phyloP scores from a whole-genome alignment of 2,888 invertebrate genomes.

The Spatulosminthurus flaviceps region DNA sequence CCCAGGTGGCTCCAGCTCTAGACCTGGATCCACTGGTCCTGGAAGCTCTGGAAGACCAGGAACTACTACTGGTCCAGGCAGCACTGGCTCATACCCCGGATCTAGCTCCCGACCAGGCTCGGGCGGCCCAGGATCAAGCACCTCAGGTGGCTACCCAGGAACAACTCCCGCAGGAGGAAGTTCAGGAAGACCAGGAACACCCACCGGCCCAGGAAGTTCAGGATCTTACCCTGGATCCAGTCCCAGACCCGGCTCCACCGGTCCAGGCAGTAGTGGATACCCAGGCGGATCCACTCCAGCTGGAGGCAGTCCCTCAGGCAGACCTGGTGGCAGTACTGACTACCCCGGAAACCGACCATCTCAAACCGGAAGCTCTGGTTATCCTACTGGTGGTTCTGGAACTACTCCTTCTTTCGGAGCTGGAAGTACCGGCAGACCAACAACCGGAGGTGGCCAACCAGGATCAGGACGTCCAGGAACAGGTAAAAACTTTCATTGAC shows the following conservation, averaged over 20 bases:
- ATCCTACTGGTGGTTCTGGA: conserved; percentile 27
- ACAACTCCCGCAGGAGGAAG: conserved; percentile 15
- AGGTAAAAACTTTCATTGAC: not conserved
- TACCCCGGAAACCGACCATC: conserved; percentile 11
- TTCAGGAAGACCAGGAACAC: not conserved
- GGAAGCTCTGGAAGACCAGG: too few relatives aligned
- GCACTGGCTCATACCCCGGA: not conserved
- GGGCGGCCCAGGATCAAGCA: not conserved
- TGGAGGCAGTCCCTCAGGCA: conserved; percentile 5
- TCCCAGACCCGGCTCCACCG: not conserved
- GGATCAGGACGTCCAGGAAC: conserved; percentile 29
- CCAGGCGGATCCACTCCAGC: conserved; percentile 26
- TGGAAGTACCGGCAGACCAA: conserved; percentile 17
- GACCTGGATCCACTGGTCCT: not conserved
- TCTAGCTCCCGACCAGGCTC: not conserved
- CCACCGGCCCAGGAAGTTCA: conserved; percentile 19
- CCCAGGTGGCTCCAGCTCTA: too few relatives aligned
- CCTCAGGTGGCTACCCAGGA: conserved; percentile 11
- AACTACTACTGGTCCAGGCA: not conserved
- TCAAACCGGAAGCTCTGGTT: conserved; percentile 2
- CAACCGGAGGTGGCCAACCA: conserved; percentile 9
- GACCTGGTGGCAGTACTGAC: not conserved
- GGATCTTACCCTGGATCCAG: conserved; percentile 13
- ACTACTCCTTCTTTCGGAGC: conserved; percentile 32
- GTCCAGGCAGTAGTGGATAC: conserved; percentile 28